Percentiles rank a stretch among this genome's conserved stretches.
These are phyloP conservation scores for Psephotus haematonotus DNA, from an alignment of 2,113 vertebrate species.

Conservation along the genomic window DNA sequence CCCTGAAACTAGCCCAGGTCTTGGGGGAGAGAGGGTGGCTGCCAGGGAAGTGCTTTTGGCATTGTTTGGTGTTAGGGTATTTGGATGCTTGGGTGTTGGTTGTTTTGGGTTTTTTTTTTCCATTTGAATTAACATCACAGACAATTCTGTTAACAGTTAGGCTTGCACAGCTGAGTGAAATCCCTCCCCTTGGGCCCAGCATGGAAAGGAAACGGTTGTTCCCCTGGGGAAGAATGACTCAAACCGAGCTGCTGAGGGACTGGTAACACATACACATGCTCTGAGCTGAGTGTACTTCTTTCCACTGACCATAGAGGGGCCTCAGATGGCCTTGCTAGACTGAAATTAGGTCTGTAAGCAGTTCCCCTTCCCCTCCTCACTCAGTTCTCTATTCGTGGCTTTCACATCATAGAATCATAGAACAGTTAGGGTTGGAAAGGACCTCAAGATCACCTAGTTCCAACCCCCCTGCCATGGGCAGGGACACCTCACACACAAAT, in stretches of 20 bases:
- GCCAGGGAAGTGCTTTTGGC: background rate
- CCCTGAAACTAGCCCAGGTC: too few species aligned
- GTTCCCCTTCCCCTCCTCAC: background rate
- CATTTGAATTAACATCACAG: background rate
- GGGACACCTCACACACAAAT: background rate
- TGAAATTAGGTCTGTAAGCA: background rate
- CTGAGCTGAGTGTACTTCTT: too few species aligned
- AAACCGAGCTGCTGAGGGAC: background rate
- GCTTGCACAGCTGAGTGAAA: background rate
- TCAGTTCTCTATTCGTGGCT: background rate
- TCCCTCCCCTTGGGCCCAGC: too few species aligned
- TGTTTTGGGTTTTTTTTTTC: background rate
- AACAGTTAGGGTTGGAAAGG: too few species aligned
- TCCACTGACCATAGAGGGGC: background rate
- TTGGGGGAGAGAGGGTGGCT: background rate
- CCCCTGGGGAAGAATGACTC: background rate
- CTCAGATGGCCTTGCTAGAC: background rate
- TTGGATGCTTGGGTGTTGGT: background rate
- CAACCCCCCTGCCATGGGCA: too few species aligned
- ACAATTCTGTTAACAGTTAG: background rate
- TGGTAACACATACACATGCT: fast-evolving
- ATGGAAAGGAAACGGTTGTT: background rate
- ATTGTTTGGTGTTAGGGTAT: background rate
- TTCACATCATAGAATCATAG: background rate
- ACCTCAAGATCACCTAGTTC: too few species aligned